These are phyloP conservation scores for Lophura nycthemera DNA, from an alignment of 2,113 vertebrate genomes.

Conservation along the genomic window DNA sequence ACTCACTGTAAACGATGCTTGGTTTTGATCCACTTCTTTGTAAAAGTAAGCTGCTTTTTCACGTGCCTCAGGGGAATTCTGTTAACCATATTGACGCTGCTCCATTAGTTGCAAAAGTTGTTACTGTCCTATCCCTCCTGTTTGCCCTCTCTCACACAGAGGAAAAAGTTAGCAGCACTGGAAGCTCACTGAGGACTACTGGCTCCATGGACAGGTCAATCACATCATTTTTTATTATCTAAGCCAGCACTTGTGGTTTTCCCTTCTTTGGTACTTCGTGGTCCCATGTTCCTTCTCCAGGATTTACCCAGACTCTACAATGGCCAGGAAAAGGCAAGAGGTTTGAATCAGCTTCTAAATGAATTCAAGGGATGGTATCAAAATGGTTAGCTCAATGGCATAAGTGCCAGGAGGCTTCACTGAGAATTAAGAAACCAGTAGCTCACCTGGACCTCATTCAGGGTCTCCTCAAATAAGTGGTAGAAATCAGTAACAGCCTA, in stretches of 20 bases:
- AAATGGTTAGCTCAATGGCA: rapidly evolving
- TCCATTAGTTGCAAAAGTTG: background rate
- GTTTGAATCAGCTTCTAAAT: background rate
- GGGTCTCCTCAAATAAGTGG: background rate
- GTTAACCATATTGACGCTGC: background rate
- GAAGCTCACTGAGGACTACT: rapidly evolving
- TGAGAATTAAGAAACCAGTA: background rate
- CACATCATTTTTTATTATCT: background rate
- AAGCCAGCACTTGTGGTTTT: background rate
- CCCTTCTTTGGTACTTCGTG: background rate
- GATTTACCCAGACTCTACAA: background rate
- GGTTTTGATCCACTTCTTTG: background rate
- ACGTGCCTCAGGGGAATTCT: background rate
- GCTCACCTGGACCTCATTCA: background rate
- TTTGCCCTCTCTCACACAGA: background rate
- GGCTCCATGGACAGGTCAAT: background rate
- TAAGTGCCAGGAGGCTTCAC: background rate
- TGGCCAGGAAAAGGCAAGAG: background rate
- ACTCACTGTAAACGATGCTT: background rate
- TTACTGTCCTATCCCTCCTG: background rate
- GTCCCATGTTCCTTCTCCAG: background rate
- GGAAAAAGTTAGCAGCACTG: background rate
- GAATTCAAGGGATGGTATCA: background rate
- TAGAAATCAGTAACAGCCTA: background rate
- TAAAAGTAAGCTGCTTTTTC: background rate